Evolutionary conservation across 1,140 invertebrate genomes (phyloP).

Genomic region (Drosophila triauraria): DNA sequence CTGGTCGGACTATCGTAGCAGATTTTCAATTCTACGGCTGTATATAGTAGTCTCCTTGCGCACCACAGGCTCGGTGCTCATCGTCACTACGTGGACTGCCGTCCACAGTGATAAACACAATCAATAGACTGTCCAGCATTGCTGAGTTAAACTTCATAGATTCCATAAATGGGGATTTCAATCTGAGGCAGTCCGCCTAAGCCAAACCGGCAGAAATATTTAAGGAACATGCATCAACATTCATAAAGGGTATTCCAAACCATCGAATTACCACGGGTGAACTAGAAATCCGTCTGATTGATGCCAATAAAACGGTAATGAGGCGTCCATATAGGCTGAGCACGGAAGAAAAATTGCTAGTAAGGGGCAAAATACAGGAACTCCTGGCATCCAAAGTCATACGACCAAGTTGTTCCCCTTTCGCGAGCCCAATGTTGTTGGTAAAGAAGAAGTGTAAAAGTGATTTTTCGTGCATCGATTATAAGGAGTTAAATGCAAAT

Average conservation of each 20-base stretch:
- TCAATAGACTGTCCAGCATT: slow-evolving; percentile 1
- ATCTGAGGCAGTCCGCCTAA: background rate
- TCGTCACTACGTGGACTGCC: too few relatives aligned
- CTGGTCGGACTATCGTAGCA: too few relatives aligned
- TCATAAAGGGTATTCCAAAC: slow-evolving; percentile 21
- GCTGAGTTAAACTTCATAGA: background rate
- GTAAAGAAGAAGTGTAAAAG: background rate
- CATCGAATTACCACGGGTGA: slow-evolving; percentile 9
- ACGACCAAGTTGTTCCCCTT: slow-evolving; percentile 1
- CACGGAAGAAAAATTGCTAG: slow-evolving; percentile 1
- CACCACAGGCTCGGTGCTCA: too few relatives aligned
- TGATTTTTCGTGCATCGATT: slow-evolving; percentile 17
- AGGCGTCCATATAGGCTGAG: background rate
- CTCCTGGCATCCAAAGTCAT: slow-evolving; percentile 2
- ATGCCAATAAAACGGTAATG: slow-evolving; percentile 12
- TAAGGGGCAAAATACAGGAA: slow-evolving; percentile 1
- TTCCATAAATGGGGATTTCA: background rate
- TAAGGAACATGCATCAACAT: background rate
- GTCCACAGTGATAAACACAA: background rate
- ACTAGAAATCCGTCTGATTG: slow-evolving; percentile 16
- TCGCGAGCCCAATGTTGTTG: background rate
- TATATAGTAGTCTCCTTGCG: too few relatives aligned
- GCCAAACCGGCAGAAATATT: slow-evolving; percentile 17
- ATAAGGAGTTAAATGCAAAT: background rate
- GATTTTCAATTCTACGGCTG: too few relatives aligned